Evolutionary conservation across 1,140 invertebrate genomes (phyloP), one percentile per base, ranked within the genome.

Genomic region (Drosophila baimaii): DNA sequence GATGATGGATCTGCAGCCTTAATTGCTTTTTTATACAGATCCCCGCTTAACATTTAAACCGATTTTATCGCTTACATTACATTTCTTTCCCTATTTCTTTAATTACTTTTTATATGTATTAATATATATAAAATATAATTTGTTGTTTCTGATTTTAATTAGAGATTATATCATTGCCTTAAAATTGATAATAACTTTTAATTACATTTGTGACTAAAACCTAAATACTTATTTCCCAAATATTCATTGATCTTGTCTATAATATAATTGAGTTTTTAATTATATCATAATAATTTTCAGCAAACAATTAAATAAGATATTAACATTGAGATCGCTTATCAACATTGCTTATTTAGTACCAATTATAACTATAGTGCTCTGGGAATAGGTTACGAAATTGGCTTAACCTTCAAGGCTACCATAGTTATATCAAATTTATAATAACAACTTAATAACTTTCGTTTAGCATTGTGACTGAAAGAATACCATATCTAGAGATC

Each of bases 371-470:
- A 0, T 19, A 21, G 0, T 15, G 7, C 12, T 33, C 17, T 52
- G 49, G 29, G 19, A 21, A 33, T n/a, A 21, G 0, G 0, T 52
- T 2, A n/a, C 7, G 2, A 21, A 15, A 21, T 33, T 19, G 49
- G 3, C 27, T 31, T 9, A 49, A 12, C 46, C 25, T 58, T 5
- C 5, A 37, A 1, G 15, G 3, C 27, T 4, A 19, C 3, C 19
- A 9, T 9, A 13, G n/a, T 9, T 13, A 23, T 12, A 15, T 27
- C 23, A 21, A 29, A 39, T 61, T 61, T 61, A 59, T n/a, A 41
- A 23, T 59, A 9, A 59, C 56, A 63, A 17, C 54, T 41, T 63
- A 63, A 63, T 61, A 59, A 41, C 61, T 61, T 63, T 59, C 55
- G 10, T 31, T 49, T n/a, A n/a, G 56, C 27, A n/a, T 65, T 19